Evolutionary conservation across 2,888 invertebrate species (phyloP).

Genomic region (Apotomis capreana): DNA sequence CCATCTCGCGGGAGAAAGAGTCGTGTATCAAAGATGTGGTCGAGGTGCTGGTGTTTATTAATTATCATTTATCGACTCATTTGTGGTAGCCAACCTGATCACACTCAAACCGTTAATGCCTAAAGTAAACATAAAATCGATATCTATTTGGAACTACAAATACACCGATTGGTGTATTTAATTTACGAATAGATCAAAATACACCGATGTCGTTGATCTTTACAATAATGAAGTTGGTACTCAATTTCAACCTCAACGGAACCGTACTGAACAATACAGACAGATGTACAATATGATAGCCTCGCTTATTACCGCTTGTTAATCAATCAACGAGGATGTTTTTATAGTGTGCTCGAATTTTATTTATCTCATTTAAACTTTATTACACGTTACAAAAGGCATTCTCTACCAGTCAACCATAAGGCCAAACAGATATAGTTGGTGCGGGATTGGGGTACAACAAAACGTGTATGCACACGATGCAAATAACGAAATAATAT

Average conservation of each 20-base stretch:
- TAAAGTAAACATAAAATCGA: constrained; percentile 2
- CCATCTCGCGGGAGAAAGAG: no score
- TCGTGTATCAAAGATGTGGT: no score
- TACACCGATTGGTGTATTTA: not conserved
- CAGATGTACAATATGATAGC: constrained; percentile 31
- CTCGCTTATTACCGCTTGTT: constrained; percentile 23
- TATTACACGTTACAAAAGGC: no score
- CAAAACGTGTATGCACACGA: no score
- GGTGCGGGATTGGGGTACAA: no score
- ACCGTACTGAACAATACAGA: constrained; percentile 11
- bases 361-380: no score
- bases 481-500: no score
- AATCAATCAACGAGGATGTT: not conserved
- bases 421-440: no score
- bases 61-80: no score
- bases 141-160: not conserved
- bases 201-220: not conserved
- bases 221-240: not conserved
- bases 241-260: not conserved
- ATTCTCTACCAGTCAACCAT: no score
- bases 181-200: not conserved
- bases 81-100: not conserved
- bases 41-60: no score
- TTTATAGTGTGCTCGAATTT: not conserved
- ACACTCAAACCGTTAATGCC: not conserved